phyloP scores from a whole-genome alignment of 1,140 invertebrate genomes.

The Cotesia typhae region DNA sequence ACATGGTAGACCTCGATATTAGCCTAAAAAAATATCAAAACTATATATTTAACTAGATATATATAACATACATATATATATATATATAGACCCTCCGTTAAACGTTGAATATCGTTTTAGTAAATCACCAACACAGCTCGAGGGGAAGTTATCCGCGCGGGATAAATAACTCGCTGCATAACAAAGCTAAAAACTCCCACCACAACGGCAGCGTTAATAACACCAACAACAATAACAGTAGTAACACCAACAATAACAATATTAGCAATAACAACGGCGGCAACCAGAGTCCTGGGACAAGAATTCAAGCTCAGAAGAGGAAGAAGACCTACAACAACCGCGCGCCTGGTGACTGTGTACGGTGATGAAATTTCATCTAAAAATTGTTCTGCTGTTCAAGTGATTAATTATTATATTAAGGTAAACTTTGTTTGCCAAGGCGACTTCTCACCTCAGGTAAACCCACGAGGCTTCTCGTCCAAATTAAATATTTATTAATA shows the following conservation, averaged over 20 bases:
- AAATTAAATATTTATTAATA: conserved; percentile 16
- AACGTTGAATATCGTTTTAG: conserved; percentile 41
- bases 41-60: no score
- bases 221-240: conserved; percentile 24
- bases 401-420: neutral
- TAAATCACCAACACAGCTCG: conserved; percentile 56
- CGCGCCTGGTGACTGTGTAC: conserved; percentile 61
- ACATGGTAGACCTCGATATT: conserved; percentile 52
- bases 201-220: conserved; percentile 37
- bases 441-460: conserved; percentile 22
- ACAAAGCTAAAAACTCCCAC: conserved; percentile 57
- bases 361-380: conserved; percentile 58
- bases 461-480: conserved; percentile 28
- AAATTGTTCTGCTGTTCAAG: neutral
- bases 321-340: conserved; percentile 58
- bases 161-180: conserved; percentile 56
- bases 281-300: conserved; percentile 55
- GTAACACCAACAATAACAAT: conserved; percentile 42
- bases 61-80: no score
- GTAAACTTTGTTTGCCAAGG: neutral
- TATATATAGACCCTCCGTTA: conserved; percentile 14
- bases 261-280: conserved; percentile 52
- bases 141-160: conserved; percentile 55
- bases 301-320: conserved; percentile 54
- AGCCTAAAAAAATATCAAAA: neutral